phyloP scores from a whole-genome alignment of 1,140 invertebrate species.

The Lerema accius region DNA sequence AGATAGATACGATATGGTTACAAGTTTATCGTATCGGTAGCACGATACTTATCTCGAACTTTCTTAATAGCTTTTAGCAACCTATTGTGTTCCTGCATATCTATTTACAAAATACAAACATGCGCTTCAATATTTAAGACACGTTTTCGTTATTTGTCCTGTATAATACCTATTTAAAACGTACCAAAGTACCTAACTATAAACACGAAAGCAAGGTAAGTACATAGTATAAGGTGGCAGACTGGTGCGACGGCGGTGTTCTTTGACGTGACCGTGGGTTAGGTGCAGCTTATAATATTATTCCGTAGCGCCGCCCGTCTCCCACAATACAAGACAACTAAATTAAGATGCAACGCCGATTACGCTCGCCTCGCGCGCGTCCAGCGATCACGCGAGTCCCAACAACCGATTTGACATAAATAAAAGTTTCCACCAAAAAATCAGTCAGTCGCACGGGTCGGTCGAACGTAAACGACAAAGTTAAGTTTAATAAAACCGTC shows the following conservation, averaged over 20 bases:
- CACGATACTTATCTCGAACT: no score
- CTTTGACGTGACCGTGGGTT: constrained; percentile 53
- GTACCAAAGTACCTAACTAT: no score
- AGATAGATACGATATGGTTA: background rate
- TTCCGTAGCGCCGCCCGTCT: constrained; percentile 54
- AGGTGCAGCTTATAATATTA: constrained; percentile 44
- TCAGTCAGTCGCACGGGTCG: constrained; percentile 36
- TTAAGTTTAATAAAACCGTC: constrained; percentile 45
- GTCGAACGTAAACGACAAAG: constrained; percentile 58
- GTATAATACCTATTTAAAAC: no score
- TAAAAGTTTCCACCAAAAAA: constrained; percentile 37
- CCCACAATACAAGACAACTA: constrained; percentile 73
- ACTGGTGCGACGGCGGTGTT: constrained; percentile 30
- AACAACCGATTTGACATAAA: constrained; percentile 43
- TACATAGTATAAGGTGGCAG: constrained; percentile 20
- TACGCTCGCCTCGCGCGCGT: constrained; percentile 52
- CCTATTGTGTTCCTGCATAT: no score
- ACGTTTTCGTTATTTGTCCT: no score
- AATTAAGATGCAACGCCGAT: constrained; percentile 78
- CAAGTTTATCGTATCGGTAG: no score
- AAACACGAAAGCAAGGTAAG: no score
- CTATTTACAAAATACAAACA: no score
- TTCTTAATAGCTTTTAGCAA: no score
- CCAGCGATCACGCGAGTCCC: constrained; percentile 45
- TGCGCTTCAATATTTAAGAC: no score